A percentile compares a stretch with the other conserved stretches of the same genome.
Conservation (phyloP, 2,113 vertebrate genomes). For the Pyrgilauda ruficollis region DNA sequence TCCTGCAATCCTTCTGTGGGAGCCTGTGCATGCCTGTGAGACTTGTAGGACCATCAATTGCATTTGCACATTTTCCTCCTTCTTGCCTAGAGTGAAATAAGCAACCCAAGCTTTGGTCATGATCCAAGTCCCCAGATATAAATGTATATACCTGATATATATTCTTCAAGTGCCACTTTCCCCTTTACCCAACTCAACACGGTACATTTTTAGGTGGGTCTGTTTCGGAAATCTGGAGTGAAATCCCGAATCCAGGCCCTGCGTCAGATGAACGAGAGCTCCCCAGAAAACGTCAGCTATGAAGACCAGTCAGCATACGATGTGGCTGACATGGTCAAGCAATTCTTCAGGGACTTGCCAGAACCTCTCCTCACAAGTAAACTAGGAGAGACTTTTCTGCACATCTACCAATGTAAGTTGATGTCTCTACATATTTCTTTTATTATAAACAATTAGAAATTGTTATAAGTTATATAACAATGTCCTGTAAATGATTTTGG, state of each 20-base stretch:
- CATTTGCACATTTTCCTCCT: not conserved
- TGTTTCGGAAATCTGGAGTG: conserved; percentile 96
- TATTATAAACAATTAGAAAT: not conserved
- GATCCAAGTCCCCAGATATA: not conserved
- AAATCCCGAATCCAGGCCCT: conserved; percentile 95
- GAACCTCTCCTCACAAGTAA: conserved; percentile 96
- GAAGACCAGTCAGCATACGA: conserved; percentile 96
- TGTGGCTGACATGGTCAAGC: conserved; percentile 98
- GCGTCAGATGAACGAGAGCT: conserved; percentile 93
- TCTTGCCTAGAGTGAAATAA: not conserved
- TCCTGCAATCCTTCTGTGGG: not conserved
- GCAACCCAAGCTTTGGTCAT: not conserved
- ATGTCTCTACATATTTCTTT: not conserved
- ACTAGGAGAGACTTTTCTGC: conserved; percentile 94
- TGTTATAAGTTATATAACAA: not conserved
- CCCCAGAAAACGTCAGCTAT: conserved; percentile 89
- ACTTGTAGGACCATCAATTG: not conserved
- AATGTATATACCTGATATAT: not conserved
- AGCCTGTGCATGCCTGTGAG: fast-evolving
- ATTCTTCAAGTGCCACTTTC: not conserved
- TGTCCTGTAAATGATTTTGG: not conserved
- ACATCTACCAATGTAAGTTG: conserved; percentile 95
- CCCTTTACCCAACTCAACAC: not conserved
- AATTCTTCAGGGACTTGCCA: conserved; percentile 95
- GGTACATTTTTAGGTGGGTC: conserved; percentile 81